Percentiles rank a stretch among this genome's conserved stretches.
Evolutionary conservation across 2,888 invertebrate species (phyloP).

Genomic region (Phengaris arion): DNA sequence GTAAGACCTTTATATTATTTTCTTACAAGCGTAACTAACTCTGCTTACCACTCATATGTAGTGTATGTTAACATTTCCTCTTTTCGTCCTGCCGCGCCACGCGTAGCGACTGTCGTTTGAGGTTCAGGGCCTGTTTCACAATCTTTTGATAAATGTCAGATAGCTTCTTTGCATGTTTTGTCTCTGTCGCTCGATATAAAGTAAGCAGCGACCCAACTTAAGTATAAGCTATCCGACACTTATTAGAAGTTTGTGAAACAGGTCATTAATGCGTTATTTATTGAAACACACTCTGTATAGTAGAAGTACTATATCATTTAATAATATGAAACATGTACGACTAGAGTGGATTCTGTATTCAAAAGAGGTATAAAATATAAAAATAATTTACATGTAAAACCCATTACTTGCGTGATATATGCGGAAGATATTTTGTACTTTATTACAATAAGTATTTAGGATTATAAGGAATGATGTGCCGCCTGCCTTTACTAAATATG

Average conservation of each 20-base stretch:
- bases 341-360: constrained; percentile 18
- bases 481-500: constrained; percentile 9
- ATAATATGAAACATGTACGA: constrained; percentile 17
- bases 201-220: too few relatives aligned
- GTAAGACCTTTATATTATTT: background rate
- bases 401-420: constrained; percentile 30
- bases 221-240: too few relatives aligned
- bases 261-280: background rate
- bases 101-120: background rate
- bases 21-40: background rate
- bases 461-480: constrained; percentile 8
- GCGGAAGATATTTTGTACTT: constrained; percentile 38
- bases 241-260: too few relatives aligned
- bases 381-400: constrained; percentile 24
- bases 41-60: background rate
- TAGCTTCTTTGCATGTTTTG: too few relatives aligned
- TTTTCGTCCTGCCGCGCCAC: background rate
- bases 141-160: too few relatives aligned
- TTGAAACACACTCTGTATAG: constrained; percentile 10
- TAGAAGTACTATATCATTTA: constrained; percentile 6
- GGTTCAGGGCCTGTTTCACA: background rate
- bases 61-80: background rate
- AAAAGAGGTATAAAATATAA: constrained; percentile 19
- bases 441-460: constrained; percentile 23
- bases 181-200: too few relatives aligned